These are phyloP conservation scores for Arizona elegans DNA, from an alignment of 2,113 vertebrate genomes.

Conservation along the genomic window DNA sequence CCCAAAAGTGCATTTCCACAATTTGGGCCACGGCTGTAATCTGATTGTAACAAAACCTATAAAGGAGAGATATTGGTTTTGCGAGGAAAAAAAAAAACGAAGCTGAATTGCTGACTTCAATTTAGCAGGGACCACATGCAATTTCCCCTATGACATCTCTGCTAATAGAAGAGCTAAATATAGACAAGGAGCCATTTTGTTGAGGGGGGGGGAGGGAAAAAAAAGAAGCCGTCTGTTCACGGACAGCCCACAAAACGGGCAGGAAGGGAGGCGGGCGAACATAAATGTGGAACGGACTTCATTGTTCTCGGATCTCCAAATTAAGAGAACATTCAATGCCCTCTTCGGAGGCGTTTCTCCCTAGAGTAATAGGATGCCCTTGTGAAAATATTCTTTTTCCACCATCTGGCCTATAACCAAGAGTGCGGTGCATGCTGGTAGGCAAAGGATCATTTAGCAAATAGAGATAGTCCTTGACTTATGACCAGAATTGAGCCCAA, in stretches of 20 bases:
- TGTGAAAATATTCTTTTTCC: neutral
- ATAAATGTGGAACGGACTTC: neutral
- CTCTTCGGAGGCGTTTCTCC: neutral
- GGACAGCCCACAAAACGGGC: neutral
- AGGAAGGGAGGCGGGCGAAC: neutral
- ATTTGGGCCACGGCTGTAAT: too few species aligned
- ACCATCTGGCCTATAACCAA: too few species aligned
- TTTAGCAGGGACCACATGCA: constrained; percentile 28
- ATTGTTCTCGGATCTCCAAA: neutral
- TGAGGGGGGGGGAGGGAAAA: neutral
- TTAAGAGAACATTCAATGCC: neutral
- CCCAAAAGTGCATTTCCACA: too few species aligned
- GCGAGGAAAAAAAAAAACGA: neutral
- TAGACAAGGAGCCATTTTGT: neutral
- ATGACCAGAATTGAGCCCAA: too few species aligned
- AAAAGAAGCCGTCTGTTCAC: constrained; percentile 3
- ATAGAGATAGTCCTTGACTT: too few species aligned
- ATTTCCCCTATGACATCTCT: constrained; percentile 31
- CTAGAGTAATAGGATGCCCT: neutral
- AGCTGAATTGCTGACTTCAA: constrained; percentile 44
- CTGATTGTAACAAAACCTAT: constrained; percentile 31
- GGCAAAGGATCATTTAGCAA: too few species aligned
- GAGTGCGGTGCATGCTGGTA: too few species aligned
- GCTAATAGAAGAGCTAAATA: constrained; percentile 37
- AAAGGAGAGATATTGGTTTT: constrained; percentile 54